A percentile compares a stretch with the other conserved stretches of the same genome.
Evolutionary conservation across 37 sponge, comb jelly and placozoan species (phyloP).

Genomic region (Petrosia ficiformis): DNA sequence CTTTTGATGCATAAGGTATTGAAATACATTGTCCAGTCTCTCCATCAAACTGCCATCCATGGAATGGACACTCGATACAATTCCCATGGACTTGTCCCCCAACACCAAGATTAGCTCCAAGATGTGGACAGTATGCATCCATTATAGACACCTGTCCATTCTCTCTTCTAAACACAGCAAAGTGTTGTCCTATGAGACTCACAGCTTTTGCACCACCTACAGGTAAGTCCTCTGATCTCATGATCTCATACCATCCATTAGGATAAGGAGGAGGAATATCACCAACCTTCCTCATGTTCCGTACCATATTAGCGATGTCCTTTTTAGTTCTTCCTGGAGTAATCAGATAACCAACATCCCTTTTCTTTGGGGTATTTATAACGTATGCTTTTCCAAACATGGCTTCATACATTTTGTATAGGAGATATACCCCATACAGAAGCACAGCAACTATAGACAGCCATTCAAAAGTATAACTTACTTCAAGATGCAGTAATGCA

Average conservation of each 20-base stretch:
- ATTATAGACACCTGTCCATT: constrained; percentile 35
- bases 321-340: constrained; percentile 12
- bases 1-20: constrained; percentile 58
- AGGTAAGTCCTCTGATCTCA: constrained; percentile 24
- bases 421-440: neutral
- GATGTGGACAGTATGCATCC: constrained; percentile 73
- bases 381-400: neutral
- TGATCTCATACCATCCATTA: constrained; percentile 64
- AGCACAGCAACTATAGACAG: neutral
- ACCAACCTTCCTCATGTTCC: constrained; percentile 18
- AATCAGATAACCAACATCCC: constrained; percentile 30
- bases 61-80: constrained; percentile 72
- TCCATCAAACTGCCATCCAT: constrained; percentile 62
- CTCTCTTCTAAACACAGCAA: constrained; percentile 70
- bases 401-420: neutral
- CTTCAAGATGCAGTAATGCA: neutral
- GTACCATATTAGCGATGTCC: constrained; percentile 8
- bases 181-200: constrained; percentile 36
- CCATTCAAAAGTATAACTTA: neutral
- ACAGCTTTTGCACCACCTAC: constrained; percentile 18
- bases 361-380: neutral
- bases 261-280: constrained; percentile 61
- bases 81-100: constrained; percentile 58
- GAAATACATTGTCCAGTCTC: constrained; percentile 48
- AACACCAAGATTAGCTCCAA: constrained; percentile 64